Percentiles rank a stretch among this genome's conserved stretches.
These are phyloP conservation scores for Lasiommata megera DNA, from an alignment of 2,888 invertebrate species.

Conservation along the genomic window DNA sequence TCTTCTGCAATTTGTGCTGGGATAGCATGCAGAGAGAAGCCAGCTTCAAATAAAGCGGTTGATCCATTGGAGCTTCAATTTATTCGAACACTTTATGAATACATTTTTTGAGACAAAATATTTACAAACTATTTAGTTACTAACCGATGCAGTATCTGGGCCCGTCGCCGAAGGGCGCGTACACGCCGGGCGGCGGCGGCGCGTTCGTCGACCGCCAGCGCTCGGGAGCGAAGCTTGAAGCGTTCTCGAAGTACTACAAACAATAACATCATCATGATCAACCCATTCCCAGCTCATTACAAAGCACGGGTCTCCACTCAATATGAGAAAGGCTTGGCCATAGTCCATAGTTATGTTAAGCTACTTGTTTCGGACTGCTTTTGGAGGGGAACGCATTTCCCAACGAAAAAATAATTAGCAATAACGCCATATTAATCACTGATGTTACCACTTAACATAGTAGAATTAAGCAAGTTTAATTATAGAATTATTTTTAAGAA, in stretches of 20 bases:
- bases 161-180: slow-evolving; percentile 74
- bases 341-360: too few species aligned
- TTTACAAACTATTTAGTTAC: background rate
- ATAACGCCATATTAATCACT: too few species aligned
- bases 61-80: slow-evolving; percentile 49
- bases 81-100: background rate
- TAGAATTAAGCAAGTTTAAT: too few species aligned
- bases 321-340: too few species aligned
- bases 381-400: too few species aligned
- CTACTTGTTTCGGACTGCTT: too few species aligned
- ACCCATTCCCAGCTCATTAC: too few species aligned
- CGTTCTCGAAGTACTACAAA: slow-evolving; percentile 63
- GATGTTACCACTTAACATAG: too few species aligned
- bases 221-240: slow-evolving; percentile 47
- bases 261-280: slow-evolving; percentile 13
- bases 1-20: slow-evolving; percentile 85
- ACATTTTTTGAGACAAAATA: background rate
- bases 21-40: slow-evolving; percentile 88
- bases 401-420: too few species aligned
- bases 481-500: too few species aligned
- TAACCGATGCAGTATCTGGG: slow-evolving; percentile 72
- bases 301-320: too few species aligned
- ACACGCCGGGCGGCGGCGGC: slow-evolving; percentile 64
- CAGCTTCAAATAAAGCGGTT: slow-evolving; percentile 76
- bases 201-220: slow-evolving; percentile 41